Percentiles rank a stretch among this genome's conserved stretches.
Evolutionary conservation across 2,797 vertebrate species (phyloP).

Genomic region (Hafferia zeledoni): DNA sequence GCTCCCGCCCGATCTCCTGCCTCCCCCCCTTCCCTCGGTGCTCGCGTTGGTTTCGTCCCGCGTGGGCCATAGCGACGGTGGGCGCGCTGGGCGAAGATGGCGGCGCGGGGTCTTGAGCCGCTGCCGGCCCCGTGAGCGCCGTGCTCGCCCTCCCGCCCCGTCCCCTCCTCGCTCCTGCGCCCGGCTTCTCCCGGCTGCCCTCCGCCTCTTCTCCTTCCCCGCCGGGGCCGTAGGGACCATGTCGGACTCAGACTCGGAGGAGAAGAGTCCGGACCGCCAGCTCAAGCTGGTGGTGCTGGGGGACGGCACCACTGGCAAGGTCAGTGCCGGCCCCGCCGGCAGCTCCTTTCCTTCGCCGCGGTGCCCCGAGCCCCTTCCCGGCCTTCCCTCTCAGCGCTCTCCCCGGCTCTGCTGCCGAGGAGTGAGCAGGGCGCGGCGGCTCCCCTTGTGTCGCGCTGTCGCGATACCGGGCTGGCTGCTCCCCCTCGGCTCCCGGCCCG

Average conservation of each 20-base stretch:
- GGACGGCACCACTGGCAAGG: constrained; percentile 97
- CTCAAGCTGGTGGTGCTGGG: constrained; percentile 94
- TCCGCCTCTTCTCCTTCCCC: neutral
- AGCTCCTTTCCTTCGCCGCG: neutral
- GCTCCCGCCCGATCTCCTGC: neutral
- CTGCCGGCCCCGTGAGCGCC: neutral
- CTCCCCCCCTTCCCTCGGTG: neutral
- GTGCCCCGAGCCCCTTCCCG: neutral
- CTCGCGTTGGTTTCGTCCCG: constrained; percentile 2
- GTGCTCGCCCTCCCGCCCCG: neutral
- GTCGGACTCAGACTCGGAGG: constrained; percentile 94
- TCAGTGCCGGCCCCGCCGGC: constrained; percentile 73
- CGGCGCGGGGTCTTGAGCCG: neutral
- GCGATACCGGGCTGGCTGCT: neutral
- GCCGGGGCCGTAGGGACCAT: constrained; percentile 69
- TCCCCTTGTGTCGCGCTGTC: neutral
- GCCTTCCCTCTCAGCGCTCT: neutral
- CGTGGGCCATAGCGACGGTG: neutral
- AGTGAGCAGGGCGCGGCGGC: neutral
- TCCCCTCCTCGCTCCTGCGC: neutral
- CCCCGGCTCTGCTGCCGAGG: neutral
- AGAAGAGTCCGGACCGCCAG: constrained; percentile 92
- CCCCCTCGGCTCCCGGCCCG: neutral
- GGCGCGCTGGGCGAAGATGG: constrained; percentile 81
- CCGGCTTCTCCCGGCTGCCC: neutral